A percentile compares a stretch with the other conserved stretches of the same genome.
Conservation (phyloP, 1,140 invertebrate species). For the Proctacanthus coquilletti region DNA sequence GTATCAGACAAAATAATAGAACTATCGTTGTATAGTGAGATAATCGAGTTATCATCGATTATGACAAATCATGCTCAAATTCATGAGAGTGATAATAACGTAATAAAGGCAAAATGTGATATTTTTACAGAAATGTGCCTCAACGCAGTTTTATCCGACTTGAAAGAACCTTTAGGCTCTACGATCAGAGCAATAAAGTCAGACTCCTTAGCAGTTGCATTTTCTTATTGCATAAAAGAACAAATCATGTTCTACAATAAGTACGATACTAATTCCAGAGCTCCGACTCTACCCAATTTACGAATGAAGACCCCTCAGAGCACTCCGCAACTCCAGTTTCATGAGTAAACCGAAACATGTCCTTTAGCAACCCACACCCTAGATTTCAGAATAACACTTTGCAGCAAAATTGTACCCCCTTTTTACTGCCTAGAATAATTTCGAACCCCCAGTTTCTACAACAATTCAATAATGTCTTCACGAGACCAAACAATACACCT, state of each 20-base stretch:
- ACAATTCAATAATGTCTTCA: no score
- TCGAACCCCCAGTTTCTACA: no score
- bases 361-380: not conserved
- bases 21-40: conserved; percentile 7
- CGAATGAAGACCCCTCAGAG: not conserved
- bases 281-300: not conserved
- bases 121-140: conserved; percentile 4
- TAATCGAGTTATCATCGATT: conserved; percentile 6
- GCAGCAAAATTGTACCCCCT: no score
- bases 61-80: conserved; percentile 2
- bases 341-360: not conserved
- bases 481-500: no score
- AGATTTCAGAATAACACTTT: no score
- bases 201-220: not conserved
- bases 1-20: conserved; percentile 1
- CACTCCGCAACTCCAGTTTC: no score
- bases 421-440: no score
- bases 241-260: conserved; percentile 5
- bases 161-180: conserved; percentile 6
- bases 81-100: conserved; percentile 1
- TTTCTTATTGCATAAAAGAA: conserved; percentile 1
- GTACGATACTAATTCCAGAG: not conserved
- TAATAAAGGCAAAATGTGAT: conserved; percentile 2
- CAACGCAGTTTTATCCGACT: conserved; percentile 1
- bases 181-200: conserved; percentile 4